Base-by-base conservation (phyloP, 2,113 vertebrate species). In the Mus musculus region DNA sequence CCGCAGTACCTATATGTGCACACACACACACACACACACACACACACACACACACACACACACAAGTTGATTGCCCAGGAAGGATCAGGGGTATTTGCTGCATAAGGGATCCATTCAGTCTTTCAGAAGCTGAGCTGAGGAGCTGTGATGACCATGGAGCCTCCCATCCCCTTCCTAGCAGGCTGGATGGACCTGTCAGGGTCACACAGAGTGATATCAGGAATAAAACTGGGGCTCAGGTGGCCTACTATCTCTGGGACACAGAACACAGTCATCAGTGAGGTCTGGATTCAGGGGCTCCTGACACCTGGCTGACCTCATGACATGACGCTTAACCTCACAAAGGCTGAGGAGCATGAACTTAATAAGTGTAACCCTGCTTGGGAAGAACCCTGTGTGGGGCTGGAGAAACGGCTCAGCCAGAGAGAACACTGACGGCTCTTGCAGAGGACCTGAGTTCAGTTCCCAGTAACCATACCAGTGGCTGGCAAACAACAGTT, bases 91-190 rank as follows among this genome's bases (percentile, higher is more conserved):
- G 3, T 59, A 24, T 33, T 30, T 88, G 71, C 2, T 2, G 24
- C 30, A 33, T 28, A 9, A 67, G 42, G n/a, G 69, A 49, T 49
- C 17, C 3, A 28, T 26, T 81, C 39, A 9, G 5, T 46, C 87
- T 84, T 78, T 73, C 26, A 22, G 20, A 33, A 67, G 22, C 56
- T 9, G 28, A 36, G 1, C 54, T 73, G 13, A 49, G 17, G n/a
- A 88, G 69, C n/a, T 49, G 5, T 52, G 5, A 69, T 30, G 11
- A 20, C 30, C 33, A 26, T 6, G 1, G 19, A 3, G 7, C 7
- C 54, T 22, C 13, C 1, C 0, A 8, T 30, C 24, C 33, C 22
- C 46, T 77, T 9, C 7, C 16, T 17, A 1, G 30, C 30, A 3
- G 0, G 3, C 61, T 77, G 12, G 26, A 20, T 20, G 46, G 39